Percentiles rank a stretch among this genome's conserved stretches.
Conservation (phyloP, 2,888 invertebrate genomes). For the Margaritifera margaritifera region DNA sequence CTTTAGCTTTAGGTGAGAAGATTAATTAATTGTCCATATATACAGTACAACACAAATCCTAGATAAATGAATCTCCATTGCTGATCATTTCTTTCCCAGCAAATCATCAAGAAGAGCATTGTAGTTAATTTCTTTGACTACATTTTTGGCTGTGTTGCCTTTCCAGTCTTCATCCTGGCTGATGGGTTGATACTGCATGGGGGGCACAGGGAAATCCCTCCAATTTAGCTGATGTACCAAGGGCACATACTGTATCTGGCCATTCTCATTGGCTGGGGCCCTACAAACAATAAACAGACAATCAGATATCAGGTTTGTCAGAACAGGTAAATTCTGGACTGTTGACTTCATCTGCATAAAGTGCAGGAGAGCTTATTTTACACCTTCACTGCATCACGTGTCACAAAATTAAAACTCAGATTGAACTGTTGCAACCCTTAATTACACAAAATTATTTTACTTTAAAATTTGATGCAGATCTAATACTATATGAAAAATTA, state of each 20-base stretch:
- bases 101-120: conserved; percentile 52
- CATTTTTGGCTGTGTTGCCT: conserved; percentile 48
- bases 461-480: too few relatives aligned
- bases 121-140: conserved; percentile 48
- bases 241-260: conserved; percentile 56
- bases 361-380: background rate
- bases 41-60: too few relatives aligned
- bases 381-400: background rate
- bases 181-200: conserved; percentile 56
- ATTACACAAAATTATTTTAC: too few relatives aligned
- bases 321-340: background rate
- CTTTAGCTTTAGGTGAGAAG: too few relatives aligned
- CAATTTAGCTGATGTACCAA: conserved; percentile 68
- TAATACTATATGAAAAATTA: too few relatives aligned
- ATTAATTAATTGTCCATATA: too few relatives aligned
- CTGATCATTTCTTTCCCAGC: conserved; percentile 38
- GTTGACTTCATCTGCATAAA: background rate
- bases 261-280: conserved; percentile 47
- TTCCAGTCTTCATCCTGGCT: conserved; percentile 53
- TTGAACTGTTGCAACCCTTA: too few relatives aligned
- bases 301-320: conserved; percentile 1
- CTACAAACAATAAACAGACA: conserved; percentile 42
- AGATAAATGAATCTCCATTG: too few relatives aligned
- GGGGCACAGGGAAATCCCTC: conserved; percentile 65
- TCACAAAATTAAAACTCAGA: background rate